phyloP scores from a whole-genome alignment of 2,888 invertebrate genomes.

The Hemistola chrysoprasaria region DNA sequence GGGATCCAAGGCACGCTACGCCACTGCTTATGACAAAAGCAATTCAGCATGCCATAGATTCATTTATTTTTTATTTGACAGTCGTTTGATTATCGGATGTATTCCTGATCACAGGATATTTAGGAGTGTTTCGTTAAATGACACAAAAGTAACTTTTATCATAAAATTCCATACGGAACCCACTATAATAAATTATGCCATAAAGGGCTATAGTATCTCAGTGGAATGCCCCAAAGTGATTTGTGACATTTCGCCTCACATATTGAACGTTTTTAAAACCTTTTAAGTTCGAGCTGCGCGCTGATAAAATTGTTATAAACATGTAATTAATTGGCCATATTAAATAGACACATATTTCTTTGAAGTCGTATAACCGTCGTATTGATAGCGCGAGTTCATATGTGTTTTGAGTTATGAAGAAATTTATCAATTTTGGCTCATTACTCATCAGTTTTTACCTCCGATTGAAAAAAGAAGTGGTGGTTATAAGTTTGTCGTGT shows the following conservation, averaged over 20 bases:
- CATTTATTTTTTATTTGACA: too few relatives aligned
- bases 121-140: too few relatives aligned
- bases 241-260: conserved; percentile 58
- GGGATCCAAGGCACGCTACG: too few relatives aligned
- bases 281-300: conserved; percentile 60
- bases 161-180: conserved; percentile 33
- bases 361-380: too few relatives aligned
- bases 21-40: too few relatives aligned
- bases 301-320: conserved; percentile 67
- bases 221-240: conserved; percentile 47
- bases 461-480: too few relatives aligned
- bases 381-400: conserved; percentile 13
- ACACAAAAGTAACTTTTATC: conserved; percentile 9
- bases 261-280: conserved; percentile 74
- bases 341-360: conserved; percentile 46
- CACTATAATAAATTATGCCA: conserved; percentile 2
- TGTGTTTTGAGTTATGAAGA: conserved; percentile 9
- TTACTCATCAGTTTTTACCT: too few relatives aligned
- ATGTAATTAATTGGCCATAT: conserved; percentile 70
- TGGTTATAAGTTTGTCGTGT: too few relatives aligned
- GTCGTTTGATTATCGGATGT: too few relatives aligned
- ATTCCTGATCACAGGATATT: too few relatives aligned
- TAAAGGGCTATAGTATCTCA: conserved; percentile 22
- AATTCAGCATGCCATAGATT: too few relatives aligned
- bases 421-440: too few relatives aligned